Conservation (phyloP, 2,888 invertebrate genomes). For the Automeris io region DNA sequence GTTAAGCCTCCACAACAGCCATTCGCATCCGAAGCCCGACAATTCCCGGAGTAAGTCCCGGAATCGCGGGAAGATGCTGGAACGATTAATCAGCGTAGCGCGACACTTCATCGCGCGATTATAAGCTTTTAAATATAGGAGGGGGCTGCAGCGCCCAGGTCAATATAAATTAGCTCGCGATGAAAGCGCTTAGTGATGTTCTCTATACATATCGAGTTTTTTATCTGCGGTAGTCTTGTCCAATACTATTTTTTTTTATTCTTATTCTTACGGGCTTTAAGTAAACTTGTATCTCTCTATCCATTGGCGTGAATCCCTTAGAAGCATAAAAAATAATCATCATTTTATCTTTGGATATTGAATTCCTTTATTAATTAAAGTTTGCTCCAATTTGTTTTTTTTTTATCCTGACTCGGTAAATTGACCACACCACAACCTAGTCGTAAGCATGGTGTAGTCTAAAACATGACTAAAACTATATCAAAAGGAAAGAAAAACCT, state of each 20-base stretch:
- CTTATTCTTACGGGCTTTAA: too few species aligned
- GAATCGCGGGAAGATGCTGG: conserved; percentile 38
- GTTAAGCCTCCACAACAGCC: conserved; percentile 4
- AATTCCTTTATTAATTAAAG: too few species aligned
- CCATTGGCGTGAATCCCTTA: too few species aligned
- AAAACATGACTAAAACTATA: too few species aligned
- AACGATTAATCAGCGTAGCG: conserved; percentile 62
- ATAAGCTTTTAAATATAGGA: conserved; percentile 70
- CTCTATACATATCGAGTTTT: conserved; percentile 9
- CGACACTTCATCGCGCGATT: conserved; percentile 71
- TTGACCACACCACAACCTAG: too few species aligned
- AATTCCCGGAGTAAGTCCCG: conserved; percentile 18
- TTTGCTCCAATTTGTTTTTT: too few species aligned
- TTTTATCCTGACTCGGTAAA: too few species aligned
- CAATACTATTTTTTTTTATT: not conserved
- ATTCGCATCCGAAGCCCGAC: conserved; percentile 17
- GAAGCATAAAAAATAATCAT: too few species aligned
- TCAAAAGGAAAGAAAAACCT: too few species aligned
- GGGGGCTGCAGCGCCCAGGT: conserved; percentile 47
- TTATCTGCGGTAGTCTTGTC: not conserved
- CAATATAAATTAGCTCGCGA: conserved; percentile 70
- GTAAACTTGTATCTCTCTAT: too few species aligned
- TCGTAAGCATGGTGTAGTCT: too few species aligned
- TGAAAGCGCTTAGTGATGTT: conserved; percentile 51
- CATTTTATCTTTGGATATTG: too few species aligned